These are phyloP conservation scores for Pyralis farinalis DNA, from an alignment of 2,888 invertebrate species.

Conservation along the genomic window DNA sequence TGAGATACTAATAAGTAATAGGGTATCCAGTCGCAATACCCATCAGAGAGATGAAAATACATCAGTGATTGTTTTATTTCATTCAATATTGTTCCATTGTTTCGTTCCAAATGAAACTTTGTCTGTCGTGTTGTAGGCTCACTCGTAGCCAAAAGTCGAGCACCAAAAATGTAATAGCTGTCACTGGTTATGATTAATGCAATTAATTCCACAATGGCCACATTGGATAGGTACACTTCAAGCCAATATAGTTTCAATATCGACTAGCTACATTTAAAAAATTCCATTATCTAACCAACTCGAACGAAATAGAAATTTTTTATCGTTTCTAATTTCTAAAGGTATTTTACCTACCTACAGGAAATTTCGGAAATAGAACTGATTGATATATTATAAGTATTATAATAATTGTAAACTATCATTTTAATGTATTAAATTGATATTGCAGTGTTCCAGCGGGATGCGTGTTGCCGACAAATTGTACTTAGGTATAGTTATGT, in stretches of 20 bases:
- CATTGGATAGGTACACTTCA: conserved; percentile 54
- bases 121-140: conserved; percentile 45
- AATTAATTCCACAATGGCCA: conserved; percentile 76
- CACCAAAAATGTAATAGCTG: conserved; percentile 81
- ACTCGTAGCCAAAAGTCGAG: conserved; percentile 67
- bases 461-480: too few relatives aligned
- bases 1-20: neutral
- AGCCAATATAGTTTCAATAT: conserved; percentile 26
- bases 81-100: conserved; percentile 57
- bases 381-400: too few relatives aligned
- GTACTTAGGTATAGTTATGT: too few relatives aligned
- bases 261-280: too few relatives aligned
- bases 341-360: too few relatives aligned
- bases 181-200: conserved; percentile 76
- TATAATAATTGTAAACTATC: too few relatives aligned
- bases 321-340: too few relatives aligned
- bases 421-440: too few relatives aligned
- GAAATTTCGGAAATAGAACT: too few relatives aligned
- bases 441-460: too few relatives aligned
- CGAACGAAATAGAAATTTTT: too few relatives aligned
- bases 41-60: conserved; percentile 21
- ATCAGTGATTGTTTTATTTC: conserved; percentile 38
- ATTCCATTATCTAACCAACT: too few relatives aligned
- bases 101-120: conserved; percentile 52
- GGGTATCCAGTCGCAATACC: neutral